Evolutionary conservation across 2,888 invertebrate genomes (phyloP), one percentile per base, ranked within the genome.

Genomic region (Limnephilus marmoratus): DNA sequence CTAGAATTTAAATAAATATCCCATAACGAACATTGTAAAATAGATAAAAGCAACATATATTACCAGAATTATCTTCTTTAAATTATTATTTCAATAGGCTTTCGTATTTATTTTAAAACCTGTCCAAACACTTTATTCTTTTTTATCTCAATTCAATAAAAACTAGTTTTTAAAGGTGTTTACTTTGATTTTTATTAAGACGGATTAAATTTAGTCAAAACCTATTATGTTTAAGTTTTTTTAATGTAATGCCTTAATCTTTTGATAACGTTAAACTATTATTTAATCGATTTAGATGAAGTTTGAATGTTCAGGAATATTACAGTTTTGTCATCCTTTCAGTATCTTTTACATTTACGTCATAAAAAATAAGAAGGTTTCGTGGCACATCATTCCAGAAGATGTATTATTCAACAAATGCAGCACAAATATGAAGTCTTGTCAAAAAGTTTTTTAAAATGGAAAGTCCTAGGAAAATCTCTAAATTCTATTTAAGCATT

Each of bases 31-130:
- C 81, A 90, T 90, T 90, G 90, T 82, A 81, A 49, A 83, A 82
- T 45, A 82, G 90, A 90, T 90, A 90, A 90, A 49, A n/a, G 31
- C 12, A 83, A 83, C 53, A 83, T 31, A 90, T 53, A 81, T 83
- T 45, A 90, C 37, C 37, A 9, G 12, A 90, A 90, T 90, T 83
- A 90, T 90, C 90, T 53, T 34, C 31, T 29, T 41, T 15, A 45
- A 37, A 81, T 81, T 90, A 81, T 68, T 68, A 81, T 41, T 37
- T 29, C 41, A 81, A 81, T 90, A 82, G 29, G 81, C 81, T 81
- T 81, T 81, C 81, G 81, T 41, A 90, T 90, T 81, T 37, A 90
- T 90, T 90, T 81, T 81, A 81, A 90, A 90, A 90, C 90, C 45
- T 90, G 81, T 80, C 88, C 24, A 88, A 88, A 88, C 88, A 88